Evolutionary conservation across 2,113 vertebrate species (phyloP), one percentile per base, ranked within the genome.

Genomic region (Apteryx mantelli): DNA sequence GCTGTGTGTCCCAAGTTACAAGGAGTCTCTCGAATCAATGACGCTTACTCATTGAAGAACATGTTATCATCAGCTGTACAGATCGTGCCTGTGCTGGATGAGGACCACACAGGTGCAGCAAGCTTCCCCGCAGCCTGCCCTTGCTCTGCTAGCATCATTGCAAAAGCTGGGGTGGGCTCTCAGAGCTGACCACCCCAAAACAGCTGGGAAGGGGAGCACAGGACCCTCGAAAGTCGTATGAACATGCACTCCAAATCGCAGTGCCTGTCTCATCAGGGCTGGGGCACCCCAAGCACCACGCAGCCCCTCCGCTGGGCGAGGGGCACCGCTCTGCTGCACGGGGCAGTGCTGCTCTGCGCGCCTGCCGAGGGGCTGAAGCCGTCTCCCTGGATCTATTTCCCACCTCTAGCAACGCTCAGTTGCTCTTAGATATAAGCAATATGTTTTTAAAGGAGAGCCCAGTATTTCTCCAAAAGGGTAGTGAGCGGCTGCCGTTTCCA

Each of bases 401-500:
- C 7, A 68, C 4, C 55, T 53, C 65, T 70, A 61, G 46, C 38
- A 16, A 7, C 0, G 0, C 79, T 17, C 69, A 4, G 18, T 0
- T 26, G 24, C 34, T 64, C n/a, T 9, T 1, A 6, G 26, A 2
- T 11, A 30, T 16, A 7, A 73, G 7, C 2, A 1, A 2, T 0
- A 28, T 36, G 19, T n/a, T 82, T 48, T 16, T 36, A 13, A 11
- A 14, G 60, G 32, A 26, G 34, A 26, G 36, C 58, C 5, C 19
- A 5, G 25, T 0, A 0, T 36, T 61, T 52, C 80, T 46, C 61
- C 34, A 1, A 9, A 25, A 42, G 61, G 28, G 55, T 3, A 2
- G 0, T 1, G 13, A 46, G 63, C 1, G 1, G 16, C 53, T 55
- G 53, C 25, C 2, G 7, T 55, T 14, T 28, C 53, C 53, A 28